Evolutionary conservation across 2,888 invertebrate species (phyloP), one percentile per base, ranked within the genome.

Genomic region (Trisateles emortualis): DNA sequence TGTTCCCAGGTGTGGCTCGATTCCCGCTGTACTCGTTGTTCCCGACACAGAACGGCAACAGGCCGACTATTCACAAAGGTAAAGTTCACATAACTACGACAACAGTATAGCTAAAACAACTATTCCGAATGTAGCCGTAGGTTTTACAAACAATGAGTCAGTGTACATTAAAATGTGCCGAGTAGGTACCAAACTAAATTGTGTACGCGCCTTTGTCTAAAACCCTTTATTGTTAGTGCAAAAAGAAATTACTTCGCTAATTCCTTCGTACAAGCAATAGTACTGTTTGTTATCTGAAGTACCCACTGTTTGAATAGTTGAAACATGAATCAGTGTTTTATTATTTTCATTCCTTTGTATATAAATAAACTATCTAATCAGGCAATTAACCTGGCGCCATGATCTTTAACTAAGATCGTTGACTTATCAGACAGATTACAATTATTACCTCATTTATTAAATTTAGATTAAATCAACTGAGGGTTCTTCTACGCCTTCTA

Each of bases 1-100:
- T 59, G 57, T 71, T 51, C 63, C 44, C 93, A 95, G 95, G 95
- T 90, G 94, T 94, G 81, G 93, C 94, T 80, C 94, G 95, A 72
- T 95, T 95, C 86, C 95, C 95, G 67, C 93, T 95, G 64, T 96
- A 95, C 84, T 95, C 95, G 68, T 89, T 95, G 85, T 95, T 95
- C 87, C 95, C 84, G 54, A 78, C 85, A 49, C 90, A 85, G 71
- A 74, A 78, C 80, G 67, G 86, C 81, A 77, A 88, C 88, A 81
- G 90, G 59, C 88, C 90, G 47, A 81, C 90, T 51, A 77, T 94
- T 75, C 94, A 94, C 83, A 94, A 94, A 94, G 94, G 94, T 94
- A 81, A n/a, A 86, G 81, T 67, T 8, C 33, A 56, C 41, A 24
- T 3, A 39, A 52, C 32, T 50, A 40, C 46, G 26, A 30, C 26